Base-by-base conservation (phyloP, 2,888 invertebrate species). In the Camptogramma bilineatum region DNA sequence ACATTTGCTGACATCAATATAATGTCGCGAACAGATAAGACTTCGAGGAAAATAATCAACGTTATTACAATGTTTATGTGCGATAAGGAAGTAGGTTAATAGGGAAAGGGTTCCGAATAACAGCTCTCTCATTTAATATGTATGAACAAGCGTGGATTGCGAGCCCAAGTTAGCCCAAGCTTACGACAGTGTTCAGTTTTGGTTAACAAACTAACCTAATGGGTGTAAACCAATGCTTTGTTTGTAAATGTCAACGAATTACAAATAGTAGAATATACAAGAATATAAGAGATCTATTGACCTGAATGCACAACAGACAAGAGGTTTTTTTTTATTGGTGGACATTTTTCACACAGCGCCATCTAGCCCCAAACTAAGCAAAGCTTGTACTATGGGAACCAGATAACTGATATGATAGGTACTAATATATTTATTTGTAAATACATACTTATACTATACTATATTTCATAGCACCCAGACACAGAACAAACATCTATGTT, bases 1-100 rank as follows among this genome's bases (percentile, higher is more conserved):
- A 75, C 78, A 77, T 83, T 78, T 80, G 77, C 81, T 81, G 77
- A 77, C 80, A 78, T 83, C 79, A 79, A 80, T 80, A 79, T 79
- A 73, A 76, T 69, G 71, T 68, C 74, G 72, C 74, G 73, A 68
- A 64, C 66, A 79, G 80, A 78, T 78, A 80, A 75, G 70, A 66
- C 74, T 72, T 76, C 69, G 68, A 74, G 70, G 72, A 73, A 72
- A 81, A 77, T 74, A 76, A 80, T 73, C 73, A 73, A 71, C 68
- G 73, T 75, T 74, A 76, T 75, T 76, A 77, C 73, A 74, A 73
- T 73, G 76, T 79, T 76, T 77, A 74, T 73, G 66, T 66, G 52
- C 55, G 62, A 71, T 68, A 64, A 63, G 64, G 16, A 64, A 69
- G 65, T 63, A 60, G 52, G 64, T 55, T 62, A 65, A 69, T 62